Conservation (phyloP, 2,888 invertebrate genomes). For the Barypeithes pellucidus region DNA sequence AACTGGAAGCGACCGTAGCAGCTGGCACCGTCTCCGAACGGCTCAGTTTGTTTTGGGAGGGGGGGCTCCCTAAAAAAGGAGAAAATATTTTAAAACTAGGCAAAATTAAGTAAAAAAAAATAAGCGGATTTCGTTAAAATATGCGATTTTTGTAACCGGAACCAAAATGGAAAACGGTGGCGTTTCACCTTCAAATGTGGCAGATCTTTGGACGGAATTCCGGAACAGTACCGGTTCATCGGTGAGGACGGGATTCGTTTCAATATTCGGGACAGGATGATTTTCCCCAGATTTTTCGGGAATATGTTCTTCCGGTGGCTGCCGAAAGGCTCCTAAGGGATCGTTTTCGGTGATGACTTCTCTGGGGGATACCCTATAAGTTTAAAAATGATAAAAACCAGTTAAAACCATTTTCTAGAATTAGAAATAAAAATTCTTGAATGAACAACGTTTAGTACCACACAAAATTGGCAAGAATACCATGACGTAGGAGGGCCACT, state of each 20-base stretch:
- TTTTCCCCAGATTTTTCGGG: conserved; percentile 55
- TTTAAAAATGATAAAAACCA: too few species aligned
- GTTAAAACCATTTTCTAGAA: too few species aligned
- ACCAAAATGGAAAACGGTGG: background rate
- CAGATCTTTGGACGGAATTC: conserved; percentile 71
- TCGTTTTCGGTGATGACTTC: conserved; percentile 94
- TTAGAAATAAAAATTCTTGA: too few species aligned
- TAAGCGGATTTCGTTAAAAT: too few species aligned
- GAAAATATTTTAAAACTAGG: background rate
- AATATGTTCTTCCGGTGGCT: conserved; percentile 60
- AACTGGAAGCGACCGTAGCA: conserved; percentile 81
- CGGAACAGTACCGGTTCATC: conserved; percentile 81
- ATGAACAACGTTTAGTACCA: too few species aligned
- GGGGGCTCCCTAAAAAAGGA: conserved; percentile 65
- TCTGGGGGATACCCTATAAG: conserved; percentile 81
- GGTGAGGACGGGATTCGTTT: conserved; percentile 69
- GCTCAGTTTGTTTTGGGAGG: conserved; percentile 73
- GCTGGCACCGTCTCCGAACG: conserved; percentile 85
- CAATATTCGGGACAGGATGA: conserved; percentile 61
- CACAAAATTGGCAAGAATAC: too few species aligned
- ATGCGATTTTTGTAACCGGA: background rate
- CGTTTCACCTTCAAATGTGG: conserved; percentile 71
- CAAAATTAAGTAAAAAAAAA: too few species aligned
- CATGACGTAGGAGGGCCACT: too few species aligned
- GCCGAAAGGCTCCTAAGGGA: conserved; percentile 87